Percentiles rank a stretch among this genome's conserved stretches.
These are phyloP conservation scores for Salvelinus alpinus DNA, from an alignment of 2,113 vertebrate genomes.

Conservation along the genomic window DNA sequence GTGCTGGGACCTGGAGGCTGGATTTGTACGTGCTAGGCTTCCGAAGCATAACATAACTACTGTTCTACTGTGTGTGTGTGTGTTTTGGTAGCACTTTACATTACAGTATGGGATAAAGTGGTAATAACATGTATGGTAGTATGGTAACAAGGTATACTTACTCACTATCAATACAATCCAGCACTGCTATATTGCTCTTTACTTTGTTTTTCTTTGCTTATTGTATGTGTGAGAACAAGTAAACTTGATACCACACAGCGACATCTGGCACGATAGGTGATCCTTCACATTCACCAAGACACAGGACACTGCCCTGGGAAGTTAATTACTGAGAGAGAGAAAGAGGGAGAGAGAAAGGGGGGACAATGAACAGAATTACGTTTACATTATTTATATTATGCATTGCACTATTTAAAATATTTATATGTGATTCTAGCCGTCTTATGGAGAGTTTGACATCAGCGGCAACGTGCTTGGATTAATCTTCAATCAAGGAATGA, in stretches of 20 bases:
- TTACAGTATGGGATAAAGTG: too few species aligned
- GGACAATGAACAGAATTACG: background rate
- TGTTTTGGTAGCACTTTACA: too few species aligned
- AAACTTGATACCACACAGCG: constrained; percentile 39
- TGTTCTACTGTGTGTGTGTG: background rate
- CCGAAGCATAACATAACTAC: background rate
- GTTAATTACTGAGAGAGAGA: constrained; percentile 69
- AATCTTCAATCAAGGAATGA: constrained; percentile 99
- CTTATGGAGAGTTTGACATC: constrained; percentile 96
- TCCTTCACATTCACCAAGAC: constrained; percentile 49
- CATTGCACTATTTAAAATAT: constrained; percentile 15
- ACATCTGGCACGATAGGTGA: constrained; percentile 60
- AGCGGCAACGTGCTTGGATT: constrained; percentile 95
- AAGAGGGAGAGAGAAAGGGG: too few species aligned
- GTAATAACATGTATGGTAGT: too few species aligned
- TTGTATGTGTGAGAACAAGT: background rate
- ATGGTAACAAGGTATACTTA: background rate
- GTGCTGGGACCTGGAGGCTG: constrained; percentile 99
- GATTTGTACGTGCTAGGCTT: constrained; percentile 80
- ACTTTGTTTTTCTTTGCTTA: background rate
- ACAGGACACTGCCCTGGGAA: constrained; percentile 52
- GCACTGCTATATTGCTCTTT: too few species aligned
- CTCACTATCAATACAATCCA: too few species aligned
- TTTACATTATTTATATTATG: too few species aligned
- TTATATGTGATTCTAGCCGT: constrained; percentile 78